phyloP scores from a whole-genome alignment of 2,888 invertebrate species.

The Scaptomyza polygonia region DNA sequence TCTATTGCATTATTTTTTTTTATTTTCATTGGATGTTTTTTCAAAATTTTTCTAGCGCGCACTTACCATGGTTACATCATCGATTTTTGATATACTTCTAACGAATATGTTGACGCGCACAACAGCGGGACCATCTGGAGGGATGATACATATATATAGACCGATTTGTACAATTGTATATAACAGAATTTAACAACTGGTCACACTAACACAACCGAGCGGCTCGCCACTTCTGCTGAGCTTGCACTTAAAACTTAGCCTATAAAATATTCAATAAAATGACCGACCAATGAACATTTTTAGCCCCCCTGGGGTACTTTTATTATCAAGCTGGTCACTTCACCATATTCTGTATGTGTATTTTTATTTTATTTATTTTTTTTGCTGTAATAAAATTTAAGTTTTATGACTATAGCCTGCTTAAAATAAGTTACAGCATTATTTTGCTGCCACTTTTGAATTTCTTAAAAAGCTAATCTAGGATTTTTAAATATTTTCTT shows the following conservation, averaged over 20 bases:
- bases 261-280: constrained; percentile 55
- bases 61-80: constrained; percentile 99
- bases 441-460: constrained; percentile 30
- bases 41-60: constrained; percentile 62
- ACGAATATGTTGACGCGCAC: constrained; percentile 99
- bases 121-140: constrained; percentile 95
- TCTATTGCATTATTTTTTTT: constrained; percentile 22
- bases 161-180: constrained; percentile 65
- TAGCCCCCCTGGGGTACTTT: constrained; percentile 14
- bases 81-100: constrained; percentile 99
- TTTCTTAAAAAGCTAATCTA: constrained; percentile 62
- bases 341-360: constrained; percentile 26
- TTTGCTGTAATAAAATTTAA: constrained; percentile 69
- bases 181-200: constrained; percentile 66
- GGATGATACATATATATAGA: constrained; percentile 72
- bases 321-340: constrained; percentile 20
- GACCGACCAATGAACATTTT: constrained; percentile 21
- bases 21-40: constrained; percentile 30
- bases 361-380: constrained; percentile 2
- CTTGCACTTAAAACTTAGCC: constrained; percentile 50
- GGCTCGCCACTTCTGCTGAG: constrained; percentile 20
- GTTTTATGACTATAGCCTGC: constrained; percentile 49
- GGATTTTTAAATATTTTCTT: constrained; percentile 5
- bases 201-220: constrained; percentile 26
- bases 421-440: constrained; percentile 48